Base-by-base conservation (phyloP, 1,140 invertebrate species). In the Diploscapter pachys region DNA sequence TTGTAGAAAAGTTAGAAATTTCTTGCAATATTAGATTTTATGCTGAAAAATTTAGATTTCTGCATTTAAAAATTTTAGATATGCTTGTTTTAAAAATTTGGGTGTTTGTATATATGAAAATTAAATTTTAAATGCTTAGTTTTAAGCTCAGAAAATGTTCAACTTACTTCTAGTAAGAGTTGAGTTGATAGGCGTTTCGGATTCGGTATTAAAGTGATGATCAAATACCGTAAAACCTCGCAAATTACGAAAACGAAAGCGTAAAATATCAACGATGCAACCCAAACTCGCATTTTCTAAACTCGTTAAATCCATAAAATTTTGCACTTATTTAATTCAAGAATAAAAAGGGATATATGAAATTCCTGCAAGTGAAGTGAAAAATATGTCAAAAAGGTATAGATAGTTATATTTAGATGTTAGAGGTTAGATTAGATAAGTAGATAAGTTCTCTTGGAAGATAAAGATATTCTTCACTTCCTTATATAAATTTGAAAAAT, bases 191-290 rank as follows among this genome's bases (percentile, higher is more conserved):
- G 48, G 3, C 68, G 63, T 13, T 66, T 77, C 49, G 74, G 70
- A 55, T 31, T 31, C 31, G 63, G 62, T n/a, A 76, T 71, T 0
- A 72, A 61, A 48, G 55, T 74, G 4, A 59, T 49, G 13, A 78
- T 69, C 3, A 78, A 51, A 50, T 59, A 66, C 56, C 77, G 67
- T 62, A 78, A 50, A 63, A 78, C 53, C 55, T 78, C 77, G 48
- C 69, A 71, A 50, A 77, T 54, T 9, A 63, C 69, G 55, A 78
- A 78, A n/a, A 71, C 70, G 48, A 64, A 78, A 11, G 52, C 71
- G 63, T 78, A 78, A 65, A 78, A 78, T 48, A 78, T 66, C 53
- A 77, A 64, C 31, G 77, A 78, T n/a, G 77, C 77, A 8, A 77
- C 77, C 77, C 77, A 78, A 50, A 78, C 70, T 52, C 77, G 9